Percentiles rank a stretch among this genome's conserved stretches.
Evolutionary conservation across 2,888 invertebrate genomes (phyloP).

Genomic region (Eupithecia exiguata): DNA sequence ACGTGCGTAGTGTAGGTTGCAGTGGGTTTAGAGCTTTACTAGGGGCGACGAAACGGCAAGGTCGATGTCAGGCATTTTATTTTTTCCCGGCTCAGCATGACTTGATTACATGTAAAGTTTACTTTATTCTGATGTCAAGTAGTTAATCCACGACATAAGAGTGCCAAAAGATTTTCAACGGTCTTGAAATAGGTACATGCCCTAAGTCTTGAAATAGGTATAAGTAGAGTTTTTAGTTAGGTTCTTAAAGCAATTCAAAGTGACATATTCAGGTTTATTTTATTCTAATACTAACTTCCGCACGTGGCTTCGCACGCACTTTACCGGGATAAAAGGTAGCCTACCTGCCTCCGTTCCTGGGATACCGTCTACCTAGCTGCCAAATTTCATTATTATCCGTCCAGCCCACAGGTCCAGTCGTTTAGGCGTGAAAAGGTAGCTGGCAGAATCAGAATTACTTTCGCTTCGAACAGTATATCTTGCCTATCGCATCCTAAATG

Average conservation of each 20-base stretch:
- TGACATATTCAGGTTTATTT: not conserved
- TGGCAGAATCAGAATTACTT: too few relatives aligned
- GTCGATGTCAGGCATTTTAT: slow-evolving; percentile 51
- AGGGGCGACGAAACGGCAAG: slow-evolving; percentile 50
- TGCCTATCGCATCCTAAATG: too few relatives aligned
- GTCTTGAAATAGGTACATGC: not conserved
- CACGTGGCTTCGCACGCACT: too few relatives aligned
- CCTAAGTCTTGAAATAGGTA: too few relatives aligned
- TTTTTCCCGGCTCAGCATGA: slow-evolving; percentile 24
- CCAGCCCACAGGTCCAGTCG: too few relatives aligned
- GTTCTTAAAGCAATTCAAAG: not conserved
- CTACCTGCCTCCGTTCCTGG: too few relatives aligned
- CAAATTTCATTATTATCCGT: too few relatives aligned
- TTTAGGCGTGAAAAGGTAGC: too few relatives aligned
- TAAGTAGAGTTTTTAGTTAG: not conserved
- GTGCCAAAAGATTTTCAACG: not conserved
- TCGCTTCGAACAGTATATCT: too few relatives aligned
- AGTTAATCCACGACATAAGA: not conserved
- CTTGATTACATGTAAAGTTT: not conserved
- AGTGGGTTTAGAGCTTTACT: slow-evolving; percentile 24
- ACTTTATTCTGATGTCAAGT: not conserved
- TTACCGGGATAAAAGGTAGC: too few relatives aligned
- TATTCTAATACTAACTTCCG: not conserved
- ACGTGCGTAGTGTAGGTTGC: too few relatives aligned
- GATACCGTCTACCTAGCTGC: too few relatives aligned